phyloP scores from a whole-genome alignment of 2,797 vertebrate genomes.

The Sitta carolinensis region DNA sequence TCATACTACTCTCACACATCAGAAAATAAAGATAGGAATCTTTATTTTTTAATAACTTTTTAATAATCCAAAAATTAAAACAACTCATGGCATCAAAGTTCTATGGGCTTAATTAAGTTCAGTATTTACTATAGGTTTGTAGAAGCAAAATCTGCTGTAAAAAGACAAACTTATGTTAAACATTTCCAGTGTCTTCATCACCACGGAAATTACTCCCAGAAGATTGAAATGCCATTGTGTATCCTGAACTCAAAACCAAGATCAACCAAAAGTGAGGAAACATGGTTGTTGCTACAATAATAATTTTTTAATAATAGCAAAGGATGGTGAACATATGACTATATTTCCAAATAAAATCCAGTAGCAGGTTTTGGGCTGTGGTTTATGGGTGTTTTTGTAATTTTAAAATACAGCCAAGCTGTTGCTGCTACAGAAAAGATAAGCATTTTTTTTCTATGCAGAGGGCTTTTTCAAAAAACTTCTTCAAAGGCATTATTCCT shows the following conservation, averaged over 20 bases:
- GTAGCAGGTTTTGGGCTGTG: background rate
- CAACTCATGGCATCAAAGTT: background rate
- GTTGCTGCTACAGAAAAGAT: constrained; percentile 52
- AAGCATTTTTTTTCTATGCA: constrained; percentile 39
- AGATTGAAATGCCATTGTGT: background rate
- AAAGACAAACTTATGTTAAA: background rate
- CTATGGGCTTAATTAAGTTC: background rate
- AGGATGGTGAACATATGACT: constrained; percentile 47
- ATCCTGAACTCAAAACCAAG: background rate
- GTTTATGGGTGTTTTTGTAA: constrained; percentile 8
- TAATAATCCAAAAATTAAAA: background rate
- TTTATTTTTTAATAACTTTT: background rate
- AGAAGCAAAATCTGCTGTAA: background rate
- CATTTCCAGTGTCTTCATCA: background rate
- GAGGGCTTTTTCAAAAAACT: constrained; percentile 28
- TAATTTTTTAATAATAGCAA: constrained; percentile 55
- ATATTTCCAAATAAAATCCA: constrained; percentile 51
- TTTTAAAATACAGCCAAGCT: constrained; percentile 40
- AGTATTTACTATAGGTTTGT: background rate
- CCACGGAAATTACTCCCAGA: background rate
- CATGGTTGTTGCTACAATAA: constrained; percentile 32
- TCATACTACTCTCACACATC: background rate
- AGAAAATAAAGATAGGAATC: background rate
- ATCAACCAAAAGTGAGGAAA: constrained; percentile 32
- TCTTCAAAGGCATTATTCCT: constrained; percentile 24